phyloP scores from a whole-genome alignment of 2,888 invertebrate genomes.

The Temnothorax ravouxi region DNA sequence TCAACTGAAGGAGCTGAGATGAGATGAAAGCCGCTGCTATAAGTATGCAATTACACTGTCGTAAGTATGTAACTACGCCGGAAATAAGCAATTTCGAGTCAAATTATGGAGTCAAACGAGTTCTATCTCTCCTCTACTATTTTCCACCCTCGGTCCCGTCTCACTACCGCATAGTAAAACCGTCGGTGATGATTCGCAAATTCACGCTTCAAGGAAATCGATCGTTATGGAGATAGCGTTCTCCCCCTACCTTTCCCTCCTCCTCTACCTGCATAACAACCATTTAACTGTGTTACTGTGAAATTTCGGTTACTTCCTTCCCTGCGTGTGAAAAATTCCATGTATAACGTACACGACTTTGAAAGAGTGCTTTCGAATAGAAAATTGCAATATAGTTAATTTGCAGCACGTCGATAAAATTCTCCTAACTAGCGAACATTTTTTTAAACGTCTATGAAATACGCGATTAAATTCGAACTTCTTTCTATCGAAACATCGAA shows the following conservation, averaged over 20 bases:
- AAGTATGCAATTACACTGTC: conserved; percentile 47
- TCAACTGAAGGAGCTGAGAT: neutral
- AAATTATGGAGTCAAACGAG: conserved; percentile 55
- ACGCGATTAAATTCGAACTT: conserved; percentile 27
- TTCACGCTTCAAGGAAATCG: conserved; percentile 53
- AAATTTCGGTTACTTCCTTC: conserved; percentile 24
- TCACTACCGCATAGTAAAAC: conserved; percentile 23
- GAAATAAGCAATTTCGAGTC: conserved; percentile 49
- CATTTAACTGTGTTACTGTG: conserved; percentile 42
- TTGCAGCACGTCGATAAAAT: neutral
- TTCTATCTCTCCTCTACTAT: conserved; percentile 44
- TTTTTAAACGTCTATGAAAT: neutral
- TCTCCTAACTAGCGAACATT: neutral
- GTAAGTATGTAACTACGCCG: conserved; percentile 48
- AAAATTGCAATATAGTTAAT: conserved; percentile 25
- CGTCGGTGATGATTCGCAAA: conserved; percentile 41
- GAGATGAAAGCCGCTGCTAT: conserved; percentile 33
- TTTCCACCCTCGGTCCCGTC: conserved; percentile 31
- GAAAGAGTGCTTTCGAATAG: neutral
- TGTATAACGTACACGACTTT: conserved; percentile 5
- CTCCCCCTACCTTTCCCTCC: neutral
- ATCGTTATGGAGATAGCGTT: conserved; percentile 47
- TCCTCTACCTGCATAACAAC: conserved; percentile 5
- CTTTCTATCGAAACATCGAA: neutral
- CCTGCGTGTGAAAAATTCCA: neutral